phyloP scores from a whole-genome alignment of 2,888 invertebrate genomes.

The Rhynchonema sp. region DNA sequence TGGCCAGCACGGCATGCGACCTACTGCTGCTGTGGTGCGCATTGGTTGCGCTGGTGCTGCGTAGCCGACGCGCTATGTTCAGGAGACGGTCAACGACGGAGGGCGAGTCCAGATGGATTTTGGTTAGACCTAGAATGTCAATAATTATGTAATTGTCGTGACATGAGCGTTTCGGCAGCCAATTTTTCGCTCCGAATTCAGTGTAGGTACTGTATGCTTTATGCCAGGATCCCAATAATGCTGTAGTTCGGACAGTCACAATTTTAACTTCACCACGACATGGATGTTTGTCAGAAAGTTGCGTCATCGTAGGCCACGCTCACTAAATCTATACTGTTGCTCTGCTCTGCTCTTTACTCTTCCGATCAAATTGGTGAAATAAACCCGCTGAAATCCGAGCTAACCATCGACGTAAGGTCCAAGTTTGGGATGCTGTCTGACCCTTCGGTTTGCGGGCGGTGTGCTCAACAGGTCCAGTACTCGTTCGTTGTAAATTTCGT shows the following conservation, averaged over 20 bases:
- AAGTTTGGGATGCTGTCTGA: constrained; percentile 55
- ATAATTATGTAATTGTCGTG: no score
- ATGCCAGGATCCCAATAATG: no score
- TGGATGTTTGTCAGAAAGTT: no score
- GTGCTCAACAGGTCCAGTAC: constrained; percentile 37
- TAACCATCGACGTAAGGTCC: constrained; percentile 59
- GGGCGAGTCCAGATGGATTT: not conserved
- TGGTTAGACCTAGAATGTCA: constrained; percentile 4
- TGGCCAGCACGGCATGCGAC: constrained; percentile 74
- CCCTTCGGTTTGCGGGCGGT: constrained; percentile 36
- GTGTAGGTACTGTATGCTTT: no score
- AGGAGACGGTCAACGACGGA: not conserved
- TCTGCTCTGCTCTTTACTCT: not conserved
- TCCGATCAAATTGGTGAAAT: not conserved
- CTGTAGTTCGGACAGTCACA: no score
- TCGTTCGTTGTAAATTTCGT: constrained; percentile 65
- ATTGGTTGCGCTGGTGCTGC: constrained; percentile 68
- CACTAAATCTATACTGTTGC: no score
- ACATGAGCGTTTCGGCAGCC: no score
- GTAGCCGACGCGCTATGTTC: constrained; percentile 31
- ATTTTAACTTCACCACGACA: no score
- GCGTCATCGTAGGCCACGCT: not conserved
- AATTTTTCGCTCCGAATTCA: no score
- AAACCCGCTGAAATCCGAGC: not conserved
- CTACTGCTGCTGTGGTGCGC: constrained; percentile 80